Evolutionary conservation across 2,113 vertebrate genomes (phyloP), one percentile per base, ranked within the genome.

Genomic region (Trogon melanurus): DNA sequence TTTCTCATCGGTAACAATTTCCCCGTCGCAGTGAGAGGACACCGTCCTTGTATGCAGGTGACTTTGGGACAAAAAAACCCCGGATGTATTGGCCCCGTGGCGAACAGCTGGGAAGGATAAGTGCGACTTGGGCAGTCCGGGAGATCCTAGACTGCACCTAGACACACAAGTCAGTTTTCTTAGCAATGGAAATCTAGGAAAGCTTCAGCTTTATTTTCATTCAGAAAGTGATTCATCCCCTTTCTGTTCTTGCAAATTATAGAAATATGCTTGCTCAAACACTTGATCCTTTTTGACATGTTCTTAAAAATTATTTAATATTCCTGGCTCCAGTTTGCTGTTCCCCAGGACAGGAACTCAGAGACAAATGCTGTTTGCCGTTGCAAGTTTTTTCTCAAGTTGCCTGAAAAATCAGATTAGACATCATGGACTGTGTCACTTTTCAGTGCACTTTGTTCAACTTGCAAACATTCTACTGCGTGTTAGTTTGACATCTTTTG

Each of bases 281-380:
- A 13, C 36, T 92, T 21, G 1, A 64, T 91, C 6, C 36, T 72
- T 84, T 82, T 12, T 95, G 81, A 89, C 44, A 41, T 66, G 6
- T 66, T 76, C 79, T 64, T 91, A 71, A 38, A 51, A 89, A 80
- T 89, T 89, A 88, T 91, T 95, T 95, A 38, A 62, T 94, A 62
- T 65, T 87, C 67, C 84, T 92, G 79, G 47, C 73, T 96, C 84
- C 53, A 70, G 36, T 60, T 22, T 75, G 78, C 62, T 89, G 12
- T 67, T 92, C 71, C n/a, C 7, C 16, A 69, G 78, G 62, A 80
- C 70, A 79, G 69, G 48, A 93, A 51, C 58, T 92, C 41, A 0
- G 74, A 84, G 50, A 73, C 27, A 57, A 89, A 79, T 47, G 20
- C 26, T 76, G 36, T 44, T 29, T 88, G 53, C 56, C 19, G 5